Conservation (phyloP, 2,113 vertebrate genomes). For the Lamprotornis superbus region DNA sequence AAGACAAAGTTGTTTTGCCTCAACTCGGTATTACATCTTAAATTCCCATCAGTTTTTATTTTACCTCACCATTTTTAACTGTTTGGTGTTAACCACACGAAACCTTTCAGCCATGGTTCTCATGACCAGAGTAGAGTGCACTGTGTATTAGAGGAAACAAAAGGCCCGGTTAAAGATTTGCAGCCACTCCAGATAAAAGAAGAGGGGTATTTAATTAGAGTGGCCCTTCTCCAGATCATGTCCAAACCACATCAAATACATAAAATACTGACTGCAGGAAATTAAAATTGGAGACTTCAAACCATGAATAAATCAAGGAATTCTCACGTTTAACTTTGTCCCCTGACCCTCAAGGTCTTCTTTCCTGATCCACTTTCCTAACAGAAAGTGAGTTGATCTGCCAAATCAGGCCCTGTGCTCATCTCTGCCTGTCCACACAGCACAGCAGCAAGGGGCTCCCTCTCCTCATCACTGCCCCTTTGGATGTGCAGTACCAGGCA, state of each 20-base stretch:
- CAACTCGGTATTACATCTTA: not conserved
- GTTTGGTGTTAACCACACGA: not conserved
- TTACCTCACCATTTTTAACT: not conserved
- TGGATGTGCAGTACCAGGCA: not conserved
- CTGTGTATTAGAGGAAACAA: not conserved
- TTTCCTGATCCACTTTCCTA: not conserved
- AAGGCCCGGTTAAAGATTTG: not conserved
- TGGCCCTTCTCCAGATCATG: not conserved
- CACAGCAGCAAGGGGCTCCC: not conserved
- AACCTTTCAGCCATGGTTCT: not conserved
- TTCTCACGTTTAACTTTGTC: not conserved
- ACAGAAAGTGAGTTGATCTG: not conserved
- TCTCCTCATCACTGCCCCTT: not conserved
- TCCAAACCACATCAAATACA: conserved; percentile 40
- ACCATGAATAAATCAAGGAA: not conserved
- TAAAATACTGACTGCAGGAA: conserved; percentile 31
- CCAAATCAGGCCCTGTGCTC: not conserved
- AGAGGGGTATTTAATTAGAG: not conserved
- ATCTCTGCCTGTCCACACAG: not conserved
- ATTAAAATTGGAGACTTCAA: conserved; percentile 26
- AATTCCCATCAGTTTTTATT: not conserved
- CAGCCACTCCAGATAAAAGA: conserved; percentile 37
- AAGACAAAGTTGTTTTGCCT: not conserved
- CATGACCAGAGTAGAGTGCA: not conserved
- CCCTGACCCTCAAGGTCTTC: not conserved